Evolutionary conservation across 2,797 vertebrate species (phyloP), one percentile per base, ranked within the genome.

Genomic region (Scomberomorus guttatus): DNA sequence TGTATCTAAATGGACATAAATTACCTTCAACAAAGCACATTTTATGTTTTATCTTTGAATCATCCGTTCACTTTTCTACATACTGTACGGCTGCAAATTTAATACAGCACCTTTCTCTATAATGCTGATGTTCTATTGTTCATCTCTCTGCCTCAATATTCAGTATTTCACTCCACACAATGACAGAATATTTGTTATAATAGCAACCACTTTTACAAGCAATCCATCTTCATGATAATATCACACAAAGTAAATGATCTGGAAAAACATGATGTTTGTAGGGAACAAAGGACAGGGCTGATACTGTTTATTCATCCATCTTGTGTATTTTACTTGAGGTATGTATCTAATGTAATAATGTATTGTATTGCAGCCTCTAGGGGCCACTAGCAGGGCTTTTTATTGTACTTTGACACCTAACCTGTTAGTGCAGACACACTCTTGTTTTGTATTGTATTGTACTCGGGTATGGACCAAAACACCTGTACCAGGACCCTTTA

Each of bases 21-120:
- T 82, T 66, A 76, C 81, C 86, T 88, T 79, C 74, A 89, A 75
- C 70, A 83, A 62, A 83, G 73, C 68, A 78, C 63, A 66, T 50
- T 82, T 82, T 78, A n/a, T 77, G 64, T 81, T 86, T 90, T 79
- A 77, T 75, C 67, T 86, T 87, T 57, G 83, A 84, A 86, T 81
- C 32, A 72, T 73, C 85, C 80, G 63, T 32, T 32, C 29, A 50
- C 37, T 70, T 69, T 27, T 24, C 59, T 68, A n/a, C 48, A 63
- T 52, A 29, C 15, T 60, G 37, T 44, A 70, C 37, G 34, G 57
- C 73, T 76, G 32, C 65, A 82, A 64, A 81, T 74, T 58, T 72
- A 83, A 85, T 77, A 54, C 22, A 65, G 25, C 39, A 27, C 44
- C 24, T 75, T 62, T 66, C 22, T 72, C 59, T 1, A 6, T n/a